A percentile compares a stretch with the other conserved stretches of the same genome.
These are phyloP conservation scores for Hyperoodon ampullatus DNA, from an alignment of 2,113 vertebrate genomes.

Conservation along the genomic window DNA sequence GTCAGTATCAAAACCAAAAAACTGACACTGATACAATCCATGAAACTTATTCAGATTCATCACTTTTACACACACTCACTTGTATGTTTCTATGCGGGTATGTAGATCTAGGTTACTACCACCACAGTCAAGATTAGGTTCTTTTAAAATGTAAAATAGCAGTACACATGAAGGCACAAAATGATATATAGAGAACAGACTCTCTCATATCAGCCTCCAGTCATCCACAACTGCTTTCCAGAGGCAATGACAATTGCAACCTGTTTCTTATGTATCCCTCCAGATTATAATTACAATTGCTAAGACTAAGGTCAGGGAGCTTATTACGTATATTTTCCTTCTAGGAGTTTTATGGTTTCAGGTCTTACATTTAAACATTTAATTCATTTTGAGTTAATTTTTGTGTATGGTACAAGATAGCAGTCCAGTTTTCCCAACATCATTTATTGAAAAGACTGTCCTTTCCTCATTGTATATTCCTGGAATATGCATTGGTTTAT, in stretches of 20 bases:
- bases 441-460: no score
- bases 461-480: no score
- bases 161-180: background rate
- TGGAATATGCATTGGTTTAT: no score
- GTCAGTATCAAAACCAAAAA: background rate
- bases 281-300: background rate
- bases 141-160: background rate
- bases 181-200: background rate
- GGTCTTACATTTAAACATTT: no score
- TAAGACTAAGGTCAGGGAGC: no score
- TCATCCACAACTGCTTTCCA: background rate
- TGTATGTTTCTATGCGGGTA: background rate
- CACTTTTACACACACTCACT: background rate
- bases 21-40: background rate
- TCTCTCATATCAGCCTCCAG: background rate
- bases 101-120: background rate
- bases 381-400: no score
- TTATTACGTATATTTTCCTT: no score
- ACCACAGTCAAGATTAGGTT: background rate
- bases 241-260: background rate
- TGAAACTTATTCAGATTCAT: background rate
- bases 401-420: no score
- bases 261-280: background rate
- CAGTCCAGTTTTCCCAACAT: no score
- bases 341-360: no score